A percentile compares a stretch with the other conserved stretches of the same genome.
These are phyloP conservation scores for Heteromyza rotundicornis DNA, from an alignment of 2,888 invertebrate genomes.

Conservation along the genomic window DNA sequence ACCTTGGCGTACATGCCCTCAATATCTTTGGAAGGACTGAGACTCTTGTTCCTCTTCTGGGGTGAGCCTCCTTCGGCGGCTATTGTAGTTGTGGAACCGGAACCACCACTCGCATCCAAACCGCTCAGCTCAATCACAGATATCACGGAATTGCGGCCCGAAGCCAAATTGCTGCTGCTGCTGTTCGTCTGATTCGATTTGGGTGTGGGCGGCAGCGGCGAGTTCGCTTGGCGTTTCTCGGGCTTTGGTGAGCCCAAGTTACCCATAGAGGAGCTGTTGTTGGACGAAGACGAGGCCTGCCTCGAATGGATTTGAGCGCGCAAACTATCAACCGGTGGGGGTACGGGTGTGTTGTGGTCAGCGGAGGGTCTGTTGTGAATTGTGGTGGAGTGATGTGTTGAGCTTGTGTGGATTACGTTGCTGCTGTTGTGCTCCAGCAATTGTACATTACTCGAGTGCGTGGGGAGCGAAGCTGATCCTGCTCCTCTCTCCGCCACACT, in stretches of 20 bases:
- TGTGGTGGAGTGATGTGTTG: slow-evolving; percentile 9
- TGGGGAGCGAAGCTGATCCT: background rate
- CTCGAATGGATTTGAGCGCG: slow-evolving; percentile 66
- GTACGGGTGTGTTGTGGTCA: slow-evolving; percentile 54
- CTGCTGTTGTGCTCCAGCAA: slow-evolving; percentile 30
- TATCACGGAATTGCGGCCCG: slow-evolving; percentile 61
- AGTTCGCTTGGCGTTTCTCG: slow-evolving; percentile 88
- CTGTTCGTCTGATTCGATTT: slow-evolving; percentile 50
- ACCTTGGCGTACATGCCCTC: slow-evolving; percentile 93
- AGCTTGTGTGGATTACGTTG: slow-evolving; percentile 22
- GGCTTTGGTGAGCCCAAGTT: slow-evolving; percentile 87
- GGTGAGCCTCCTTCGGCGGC: slow-evolving; percentile 42
- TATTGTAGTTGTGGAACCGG: slow-evolving; percentile 44
- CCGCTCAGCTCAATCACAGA: slow-evolving; percentile 58
- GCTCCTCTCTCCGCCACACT: slow-evolving; percentile 7
- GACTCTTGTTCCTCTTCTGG: slow-evolving; percentile 60
- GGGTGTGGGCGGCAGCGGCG: slow-evolving; percentile 84
- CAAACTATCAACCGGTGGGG: slow-evolving; percentile 70
- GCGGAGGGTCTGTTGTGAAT: slow-evolving; percentile 22
- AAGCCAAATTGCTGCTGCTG: slow-evolving; percentile 57
- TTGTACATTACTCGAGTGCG: slow-evolving; percentile 7
- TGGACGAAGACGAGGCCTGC: slow-evolving; percentile 68
- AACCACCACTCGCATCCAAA: slow-evolving; percentile 31
- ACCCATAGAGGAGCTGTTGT: slow-evolving; percentile 73
- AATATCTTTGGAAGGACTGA: slow-evolving; percentile 72